A percentile compares a stretch with the other conserved stretches of the same genome.
phyloP scores from a whole-genome alignment of 1,140 invertebrate species.

The Chrysopa pallens region DNA sequence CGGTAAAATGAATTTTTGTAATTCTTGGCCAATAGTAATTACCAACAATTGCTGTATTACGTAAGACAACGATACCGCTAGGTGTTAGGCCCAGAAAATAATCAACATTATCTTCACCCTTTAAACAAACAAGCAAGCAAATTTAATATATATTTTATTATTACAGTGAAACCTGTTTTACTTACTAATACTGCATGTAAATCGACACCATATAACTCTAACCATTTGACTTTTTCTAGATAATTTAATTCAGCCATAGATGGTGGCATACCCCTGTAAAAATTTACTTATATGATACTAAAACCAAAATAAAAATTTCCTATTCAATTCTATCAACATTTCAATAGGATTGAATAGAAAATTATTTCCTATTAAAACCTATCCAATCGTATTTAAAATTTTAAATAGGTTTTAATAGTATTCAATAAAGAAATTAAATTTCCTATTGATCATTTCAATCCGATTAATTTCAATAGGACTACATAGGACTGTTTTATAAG shows the following conservation, averaged over 20 bases:
- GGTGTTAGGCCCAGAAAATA: constrained; percentile 95
- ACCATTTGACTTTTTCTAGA: constrained; percentile 86
- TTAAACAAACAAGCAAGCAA: no score
- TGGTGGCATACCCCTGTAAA: constrained; percentile 50
- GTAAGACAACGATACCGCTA: constrained; percentile 88
- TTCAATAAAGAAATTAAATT: no score
- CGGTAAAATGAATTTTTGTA: constrained; percentile 90
- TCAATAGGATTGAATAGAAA: no score
- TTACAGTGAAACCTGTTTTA: neutral
- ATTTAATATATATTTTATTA: no score
- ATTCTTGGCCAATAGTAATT: constrained; percentile 99
- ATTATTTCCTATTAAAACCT: no score
- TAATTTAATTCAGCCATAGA: constrained; percentile 86
- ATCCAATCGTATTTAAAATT: no score
- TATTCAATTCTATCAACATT: no score
- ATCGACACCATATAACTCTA: constrained; percentile 97
- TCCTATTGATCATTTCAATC: no score
- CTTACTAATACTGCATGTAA: constrained; percentile 76
- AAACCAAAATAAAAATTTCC: neutral
- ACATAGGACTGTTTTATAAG: neutral
- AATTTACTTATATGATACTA: constrained; percentile 1
- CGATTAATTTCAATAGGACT: neutral
- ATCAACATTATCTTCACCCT: constrained; percentile 94
- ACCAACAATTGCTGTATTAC: constrained; percentile 92
- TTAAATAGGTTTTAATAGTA: no score